Base-by-base conservation (phyloP, 2,797 vertebrate genomes). In the Bradypus variegatus region DNA sequence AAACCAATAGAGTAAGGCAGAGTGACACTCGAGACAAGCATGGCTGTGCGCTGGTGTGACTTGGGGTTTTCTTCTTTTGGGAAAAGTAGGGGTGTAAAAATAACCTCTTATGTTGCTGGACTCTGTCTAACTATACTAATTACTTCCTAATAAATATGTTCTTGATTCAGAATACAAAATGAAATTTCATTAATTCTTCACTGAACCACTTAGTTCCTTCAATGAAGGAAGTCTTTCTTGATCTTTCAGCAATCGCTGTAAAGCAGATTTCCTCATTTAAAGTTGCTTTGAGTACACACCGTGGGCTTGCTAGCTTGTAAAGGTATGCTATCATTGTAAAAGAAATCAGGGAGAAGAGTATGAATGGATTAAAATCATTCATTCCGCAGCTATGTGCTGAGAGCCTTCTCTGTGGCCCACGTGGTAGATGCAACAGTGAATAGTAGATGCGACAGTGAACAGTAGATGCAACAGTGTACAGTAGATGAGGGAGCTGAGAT, bases 51-150 rank as follows among this genome's bases (percentile, higher is more conserved):
- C 64, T 76, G 36, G 81, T 80, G 79, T 55, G 64, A 55, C 60
- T 84, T 53, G 33, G 53, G 65, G 15, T 0, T 50, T 48, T 58
- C 55, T 80, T 83, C 41, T 41, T 70, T 85, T 93, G 53, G 77
- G 82, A 93, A 76, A 96, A 91, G 25, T n/a, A 76, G 29, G 58
- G 8, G 8, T 79, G 41, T 90, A 72, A 90, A 75, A 92, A 73
- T 91, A 86, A 89, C 70, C 73, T 69, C 72, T 83, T 48, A 14
- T 64, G 64, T 76, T 92, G 45, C 76, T 92, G 58, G 76, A 88
- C 27, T 81, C 58, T 79, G 13, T 86, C 75, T 96, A 96, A 94
- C 86, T 76, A 58, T 94, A 95, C 94, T 96, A 94, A 95, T 88
- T 36, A 55, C 86, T 73, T 88, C 73, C 93, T 92, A 94, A 93